phyloP scores from a whole-genome alignment of 2,888 invertebrate genomes.

The Drosophila siamana region DNA sequence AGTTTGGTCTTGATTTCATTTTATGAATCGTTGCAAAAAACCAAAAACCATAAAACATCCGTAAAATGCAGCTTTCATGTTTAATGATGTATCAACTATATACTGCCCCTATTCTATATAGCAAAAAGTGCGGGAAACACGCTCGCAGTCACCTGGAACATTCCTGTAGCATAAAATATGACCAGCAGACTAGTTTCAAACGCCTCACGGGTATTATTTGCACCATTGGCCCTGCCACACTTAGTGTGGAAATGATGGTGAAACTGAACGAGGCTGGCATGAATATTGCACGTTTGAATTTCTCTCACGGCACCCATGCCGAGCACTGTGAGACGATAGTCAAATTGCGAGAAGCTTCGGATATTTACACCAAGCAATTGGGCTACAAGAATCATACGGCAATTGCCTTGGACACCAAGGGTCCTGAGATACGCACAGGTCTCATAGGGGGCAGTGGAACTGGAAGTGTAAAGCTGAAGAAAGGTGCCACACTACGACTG shows the following conservation, averaged over 20 bases:
- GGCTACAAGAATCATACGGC: constrained; percentile 92
- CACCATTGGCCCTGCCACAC: constrained; percentile 96
- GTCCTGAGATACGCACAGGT: constrained; percentile 98
- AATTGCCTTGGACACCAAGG: constrained; percentile 98
- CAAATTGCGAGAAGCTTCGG: constrained; percentile 94
- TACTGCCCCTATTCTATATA: not conserved
- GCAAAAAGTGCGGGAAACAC: constrained; percentile 1
- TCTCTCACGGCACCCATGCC: constrained; percentile 97
- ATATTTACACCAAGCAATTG: constrained; percentile 89
- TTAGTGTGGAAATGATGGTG: constrained; percentile 91
- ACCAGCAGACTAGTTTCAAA: not conserved
- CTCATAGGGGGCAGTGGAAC: constrained; percentile 94
- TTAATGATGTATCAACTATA: not conserved
- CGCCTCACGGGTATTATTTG: constrained; percentile 94
- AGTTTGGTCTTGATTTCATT: not conserved
- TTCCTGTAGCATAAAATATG: constrained; percentile 17
- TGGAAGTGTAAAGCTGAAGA: constrained; percentile 94
- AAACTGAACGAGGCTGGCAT: constrained; percentile 98
- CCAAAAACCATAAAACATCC: no score
- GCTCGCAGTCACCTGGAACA: constrained; percentile 25
- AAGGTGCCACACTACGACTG: constrained; percentile 92
- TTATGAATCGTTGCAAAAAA: constrained; percentile 22
- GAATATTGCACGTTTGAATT: constrained; percentile 97
- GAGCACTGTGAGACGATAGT: constrained; percentile 95
- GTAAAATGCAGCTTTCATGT: not conserved